Conservation (phyloP, 2,888 invertebrate genomes). For the Anoplius nigerrimus region DNA sequence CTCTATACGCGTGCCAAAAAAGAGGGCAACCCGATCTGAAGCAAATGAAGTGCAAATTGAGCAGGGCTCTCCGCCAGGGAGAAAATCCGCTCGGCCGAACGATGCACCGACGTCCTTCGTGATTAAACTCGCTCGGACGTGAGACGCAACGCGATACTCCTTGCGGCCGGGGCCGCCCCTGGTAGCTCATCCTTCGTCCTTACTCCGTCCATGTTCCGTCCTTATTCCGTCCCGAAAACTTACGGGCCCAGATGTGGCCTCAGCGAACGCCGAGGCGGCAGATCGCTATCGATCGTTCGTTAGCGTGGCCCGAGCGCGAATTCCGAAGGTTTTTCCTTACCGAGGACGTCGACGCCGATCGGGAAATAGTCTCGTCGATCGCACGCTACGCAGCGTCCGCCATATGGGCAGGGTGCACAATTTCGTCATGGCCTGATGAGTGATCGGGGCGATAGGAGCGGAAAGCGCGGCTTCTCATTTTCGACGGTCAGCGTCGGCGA, state of each 20-base stretch:
- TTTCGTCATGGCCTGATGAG: too few relatives aligned
- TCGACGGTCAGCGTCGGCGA: too few relatives aligned
- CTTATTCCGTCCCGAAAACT: conserved; percentile 1
- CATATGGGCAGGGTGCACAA: too few relatives aligned
- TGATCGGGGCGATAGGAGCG: too few relatives aligned
- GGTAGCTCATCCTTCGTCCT: conserved; percentile 20
- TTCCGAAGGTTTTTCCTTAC: too few relatives aligned
- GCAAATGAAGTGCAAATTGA: conserved; percentile 73
- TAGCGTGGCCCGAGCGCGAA: neutral
- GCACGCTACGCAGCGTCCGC: too few relatives aligned
- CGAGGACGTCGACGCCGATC: neutral
- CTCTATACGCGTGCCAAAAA: conserved; percentile 66
- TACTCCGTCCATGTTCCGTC: neutral
- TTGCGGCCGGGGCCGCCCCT: conserved; percentile 63
- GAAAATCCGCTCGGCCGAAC: conserved; percentile 51
- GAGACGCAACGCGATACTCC: conserved; percentile 71
- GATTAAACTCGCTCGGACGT: conserved; percentile 66
- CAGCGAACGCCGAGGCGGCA: neutral
- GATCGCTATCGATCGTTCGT: conserved; percentile 1
- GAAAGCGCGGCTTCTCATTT: too few relatives aligned
- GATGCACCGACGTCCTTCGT: conserved; percentile 20
- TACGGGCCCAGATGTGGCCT: conserved; percentile 26
- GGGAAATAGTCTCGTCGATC: too few relatives aligned
- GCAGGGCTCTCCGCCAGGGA: conserved; percentile 58
- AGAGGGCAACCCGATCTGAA: conserved; percentile 69